These are phyloP conservation scores for Coranthus polyacanthus DNA, from an alignment of 2,797 vertebrate species.

Conservation along the genomic window DNA sequence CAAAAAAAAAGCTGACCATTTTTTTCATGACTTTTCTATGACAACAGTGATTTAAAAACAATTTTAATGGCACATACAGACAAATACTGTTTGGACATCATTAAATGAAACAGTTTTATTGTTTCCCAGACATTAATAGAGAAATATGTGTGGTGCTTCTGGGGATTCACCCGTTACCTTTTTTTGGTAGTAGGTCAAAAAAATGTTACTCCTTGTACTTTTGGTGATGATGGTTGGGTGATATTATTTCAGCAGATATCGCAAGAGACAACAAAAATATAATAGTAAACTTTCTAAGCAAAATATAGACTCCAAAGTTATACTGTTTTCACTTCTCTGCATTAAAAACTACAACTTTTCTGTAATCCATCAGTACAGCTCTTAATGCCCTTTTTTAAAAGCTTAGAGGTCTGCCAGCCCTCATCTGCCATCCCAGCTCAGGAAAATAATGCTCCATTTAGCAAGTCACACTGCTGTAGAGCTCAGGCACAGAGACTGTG, in stretches of 20 bases:
- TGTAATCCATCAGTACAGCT: slow-evolving; percentile 55
- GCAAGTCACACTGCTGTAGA: slow-evolving; percentile 46
- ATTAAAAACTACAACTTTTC: slow-evolving; percentile 49
- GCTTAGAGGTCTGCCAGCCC: slow-evolving; percentile 54
- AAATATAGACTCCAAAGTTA: not conserved
- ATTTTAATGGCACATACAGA: too few species aligned
- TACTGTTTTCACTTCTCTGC: slow-evolving; percentile 19
- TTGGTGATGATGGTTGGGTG: not conserved
- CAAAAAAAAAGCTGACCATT: too few species aligned
- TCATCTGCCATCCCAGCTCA: slow-evolving; percentile 67
- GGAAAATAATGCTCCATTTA: slow-evolving; percentile 69
- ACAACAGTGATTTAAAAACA: too few species aligned
- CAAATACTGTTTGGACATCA: too few species aligned
- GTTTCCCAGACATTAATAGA: too few species aligned
- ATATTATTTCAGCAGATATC: not conserved
- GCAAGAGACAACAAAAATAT: not conserved
- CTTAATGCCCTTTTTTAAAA: slow-evolving; percentile 59
- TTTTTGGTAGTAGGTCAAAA: not conserved
- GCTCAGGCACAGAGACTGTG: slow-evolving; percentile 25
- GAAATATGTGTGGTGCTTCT: too few species aligned
- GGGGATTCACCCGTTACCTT: not conserved
- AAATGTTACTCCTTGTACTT: not conserved
- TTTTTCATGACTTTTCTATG: not conserved
- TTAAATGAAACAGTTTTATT: too few species aligned
- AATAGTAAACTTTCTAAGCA: slow-evolving; percentile 15